Conservation (phyloP, 2,113 vertebrate genomes). For the Taxidea taxus region DNA sequence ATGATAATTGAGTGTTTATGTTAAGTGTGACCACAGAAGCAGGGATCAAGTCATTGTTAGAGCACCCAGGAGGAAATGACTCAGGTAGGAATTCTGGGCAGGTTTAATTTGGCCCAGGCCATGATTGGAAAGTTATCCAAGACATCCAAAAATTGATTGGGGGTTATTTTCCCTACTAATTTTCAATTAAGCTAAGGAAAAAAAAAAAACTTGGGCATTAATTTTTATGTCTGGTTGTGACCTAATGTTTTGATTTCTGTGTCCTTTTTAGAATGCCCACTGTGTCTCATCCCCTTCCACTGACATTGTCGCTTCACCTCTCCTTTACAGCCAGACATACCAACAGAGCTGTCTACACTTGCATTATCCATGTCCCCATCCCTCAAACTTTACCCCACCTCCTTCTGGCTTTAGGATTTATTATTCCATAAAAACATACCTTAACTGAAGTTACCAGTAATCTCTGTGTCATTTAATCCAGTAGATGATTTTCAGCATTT, state of each 20-base stretch:
- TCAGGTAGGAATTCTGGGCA: neutral
- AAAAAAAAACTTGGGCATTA: neutral
- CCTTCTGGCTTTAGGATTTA: neutral
- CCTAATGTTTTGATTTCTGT: neutral
- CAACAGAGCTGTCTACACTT: neutral
- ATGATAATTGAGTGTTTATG: neutral
- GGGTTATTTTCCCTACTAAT: neutral
- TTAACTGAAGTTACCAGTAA: neutral
- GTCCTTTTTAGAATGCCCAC: neutral
- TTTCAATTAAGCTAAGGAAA: neutral
- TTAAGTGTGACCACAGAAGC: neutral
- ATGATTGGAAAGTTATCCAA: neutral
- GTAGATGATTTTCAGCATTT: neutral
- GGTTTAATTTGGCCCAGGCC: neutral
- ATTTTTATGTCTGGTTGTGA: neutral
- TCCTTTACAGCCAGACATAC: neutral
- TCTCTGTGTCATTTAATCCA: neutral
- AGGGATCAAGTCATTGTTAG: neutral
- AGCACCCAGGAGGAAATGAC: neutral
- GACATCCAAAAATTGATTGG: neutral
- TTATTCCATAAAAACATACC: neutral
- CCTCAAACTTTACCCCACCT: neutral
- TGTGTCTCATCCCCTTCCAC: neutral
- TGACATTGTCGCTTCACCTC: neutral
- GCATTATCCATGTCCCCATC: neutral